These are phyloP conservation scores for Pardalotus punctatus DNA, from an alignment of 2,113 vertebrate genomes.

Conservation along the genomic window DNA sequence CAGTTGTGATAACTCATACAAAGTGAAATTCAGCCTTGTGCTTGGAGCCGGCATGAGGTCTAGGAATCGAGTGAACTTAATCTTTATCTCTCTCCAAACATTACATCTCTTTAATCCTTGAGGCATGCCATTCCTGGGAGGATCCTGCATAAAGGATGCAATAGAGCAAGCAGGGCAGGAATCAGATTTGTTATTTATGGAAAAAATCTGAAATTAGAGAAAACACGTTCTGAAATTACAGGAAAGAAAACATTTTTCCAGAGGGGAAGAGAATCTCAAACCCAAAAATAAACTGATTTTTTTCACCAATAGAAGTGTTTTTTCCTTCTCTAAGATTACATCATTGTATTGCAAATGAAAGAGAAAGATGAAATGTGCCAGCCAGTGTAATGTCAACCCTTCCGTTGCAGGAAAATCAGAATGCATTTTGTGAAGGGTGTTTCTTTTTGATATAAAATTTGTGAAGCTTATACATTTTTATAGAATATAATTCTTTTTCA, in stretches of 20 bases:
- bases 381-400: background rate
- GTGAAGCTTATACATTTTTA: background rate
- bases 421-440: background rate
- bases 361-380: background rate
- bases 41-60: slow-evolving; percentile 24
- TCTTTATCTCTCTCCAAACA: slow-evolving; percentile 60
- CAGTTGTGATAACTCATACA: slow-evolving; percentile 55
- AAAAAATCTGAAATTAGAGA: slow-evolving; percentile 41
- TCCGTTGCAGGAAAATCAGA: background rate
- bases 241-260: slow-evolving; percentile 46
- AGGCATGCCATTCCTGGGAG: slow-evolving; percentile 52
- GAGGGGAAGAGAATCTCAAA: slow-evolving; percentile 21
- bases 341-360: background rate
- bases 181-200: slow-evolving; percentile 18
- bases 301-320: background rate
- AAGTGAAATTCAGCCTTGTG: slow-evolving; percentile 45
- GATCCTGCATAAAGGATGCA: slow-evolving; percentile 24
- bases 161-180: slow-evolving; percentile 16
- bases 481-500: background rate
- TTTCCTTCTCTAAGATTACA: background rate
- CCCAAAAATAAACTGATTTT: background rate
- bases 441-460: background rate
- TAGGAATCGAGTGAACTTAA: slow-evolving; percentile 28
- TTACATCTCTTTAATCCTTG: slow-evolving; percentile 54
- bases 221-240: slow-evolving; percentile 2